A percentile compares a stretch with the other conserved stretches of the same genome.
Evolutionary conservation across 1,140 invertebrate species (phyloP).

Genomic region (Rhynchophorus ferrugineus): DNA sequence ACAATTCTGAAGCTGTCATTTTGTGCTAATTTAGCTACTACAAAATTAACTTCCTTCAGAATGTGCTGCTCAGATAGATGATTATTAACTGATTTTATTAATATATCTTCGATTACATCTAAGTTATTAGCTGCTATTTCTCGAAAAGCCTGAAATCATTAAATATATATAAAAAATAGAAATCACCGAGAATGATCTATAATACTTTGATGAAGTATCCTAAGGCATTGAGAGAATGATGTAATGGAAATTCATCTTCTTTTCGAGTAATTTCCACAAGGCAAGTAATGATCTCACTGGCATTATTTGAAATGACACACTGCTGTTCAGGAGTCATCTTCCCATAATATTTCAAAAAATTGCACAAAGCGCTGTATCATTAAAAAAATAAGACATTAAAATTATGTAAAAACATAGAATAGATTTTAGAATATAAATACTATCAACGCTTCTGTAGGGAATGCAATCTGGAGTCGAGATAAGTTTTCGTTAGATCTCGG

Average conservation of each 20-base stretch:
- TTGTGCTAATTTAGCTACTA: slow-evolving; percentile 9
- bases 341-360: slow-evolving; percentile 2
- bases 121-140: slow-evolving; percentile 4
- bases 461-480: too few species aligned
- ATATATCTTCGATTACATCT: slow-evolving; percentile 10
- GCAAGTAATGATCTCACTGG: slow-evolving; percentile 1
- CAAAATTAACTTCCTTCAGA: slow-evolving; percentile 13
- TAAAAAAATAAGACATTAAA: neutral
- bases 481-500: too few species aligned
- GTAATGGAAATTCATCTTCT: slow-evolving; percentile 1
- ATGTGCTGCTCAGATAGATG: neutral
- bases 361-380: slow-evolving; percentile 8
- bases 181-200: too few species aligned
- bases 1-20: slow-evolving; percentile 4
- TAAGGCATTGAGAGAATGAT: slow-evolving; percentile 6
- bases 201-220: slow-evolving; percentile 12
- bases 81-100: neutral
- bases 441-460: too few species aligned
- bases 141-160: slow-evolving; percentile 6
- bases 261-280: slow-evolving; percentile 3
- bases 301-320: neutral
- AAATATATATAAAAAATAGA: too few species aligned
- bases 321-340: slow-evolving; percentile 3
- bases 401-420: neutral
- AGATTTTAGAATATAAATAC: too few species aligned